Evolutionary conservation across 2,113 vertebrate species (phyloP), one percentile per base, ranked within the genome.

Genomic region (Mirounga angustirostris): DNA sequence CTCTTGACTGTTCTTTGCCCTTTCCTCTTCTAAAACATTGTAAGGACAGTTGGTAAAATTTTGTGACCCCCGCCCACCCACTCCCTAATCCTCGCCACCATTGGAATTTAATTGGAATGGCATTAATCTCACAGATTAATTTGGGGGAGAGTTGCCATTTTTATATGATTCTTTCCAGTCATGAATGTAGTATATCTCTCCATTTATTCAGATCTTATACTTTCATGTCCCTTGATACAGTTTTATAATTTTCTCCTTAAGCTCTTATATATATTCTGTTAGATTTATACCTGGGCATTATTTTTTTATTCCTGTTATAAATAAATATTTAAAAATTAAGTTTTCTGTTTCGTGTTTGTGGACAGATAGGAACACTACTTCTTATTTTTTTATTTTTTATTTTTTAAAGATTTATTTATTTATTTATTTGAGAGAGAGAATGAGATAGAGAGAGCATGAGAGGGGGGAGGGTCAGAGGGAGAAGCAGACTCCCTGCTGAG

Each of bases 191-290:
- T 28, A 36, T 90, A 26, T 92, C 40, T 88, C 28, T 59, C 12
- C 10, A n/a, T 78, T 84, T 58, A 65, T 83, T 84, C 40, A 76
- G 81, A 61, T 86, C 81, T 95, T 86, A 43, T 28, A 76, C 59
- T 90, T 78, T 91, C 59, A 65, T 85, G 30, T 69, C 22, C 36
- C 71, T 76, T 79, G 69, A 52, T 79, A 85, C 67, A 36, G 11
- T 92, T 92, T 95, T 61, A 85, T 91, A 58, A 28, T 92, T 87
- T 92, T 61, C 43, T 91, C 33, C 18, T 69, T 91, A 73, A 61
- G 86, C 24, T 61, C 33, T 67, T 94, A 43, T 40, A 7, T 78
- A 46, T 67, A 22, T 95, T 80, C 67, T 21, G n/a, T 69, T 69
- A 69, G 33, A 36, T 69, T 69, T n/a, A 36, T 36, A 36, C 18